Evolutionary conservation across 2,113 vertebrate species (phyloP).

Genomic region (Potamarius usumacintae): DNA sequence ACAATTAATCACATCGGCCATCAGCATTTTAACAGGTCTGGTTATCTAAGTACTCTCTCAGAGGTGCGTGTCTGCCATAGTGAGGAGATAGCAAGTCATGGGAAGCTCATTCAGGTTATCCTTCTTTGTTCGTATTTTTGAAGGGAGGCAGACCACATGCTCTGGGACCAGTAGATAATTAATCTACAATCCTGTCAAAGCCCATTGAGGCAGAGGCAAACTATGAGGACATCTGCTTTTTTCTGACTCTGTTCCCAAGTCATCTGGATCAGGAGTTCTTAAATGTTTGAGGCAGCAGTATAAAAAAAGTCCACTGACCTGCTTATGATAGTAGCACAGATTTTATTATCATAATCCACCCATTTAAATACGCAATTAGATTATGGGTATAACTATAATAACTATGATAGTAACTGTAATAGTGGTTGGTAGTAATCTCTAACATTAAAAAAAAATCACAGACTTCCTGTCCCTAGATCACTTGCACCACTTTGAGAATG

Average conservation of each 20-base stretch:
- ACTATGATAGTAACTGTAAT: neutral
- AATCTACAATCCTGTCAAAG: slow-evolving; percentile 30
- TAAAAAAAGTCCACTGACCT: neutral
- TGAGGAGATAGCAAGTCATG: neutral
- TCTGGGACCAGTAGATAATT: slow-evolving; percentile 37
- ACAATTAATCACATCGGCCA: slow-evolving; percentile 3
- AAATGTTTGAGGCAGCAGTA: neutral
- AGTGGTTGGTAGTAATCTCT: neutral
- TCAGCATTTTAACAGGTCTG: neutral
- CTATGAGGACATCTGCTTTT: slow-evolving; percentile 22
- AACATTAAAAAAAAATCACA: neutral
- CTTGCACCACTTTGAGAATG: neutral
- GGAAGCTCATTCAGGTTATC: slow-evolving; percentile 14
- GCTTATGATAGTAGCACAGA: neutral
- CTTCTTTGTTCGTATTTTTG: slow-evolving; percentile 18
- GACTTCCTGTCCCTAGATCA: neutral
- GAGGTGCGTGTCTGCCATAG: neutral
- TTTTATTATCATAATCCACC: neutral
- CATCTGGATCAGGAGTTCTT: neutral
- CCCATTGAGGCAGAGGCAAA: slow-evolving; percentile 13
- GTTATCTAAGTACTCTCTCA: neutral
- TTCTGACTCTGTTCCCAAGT: neutral
- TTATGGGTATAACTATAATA: neutral
- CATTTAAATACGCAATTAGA: neutral
- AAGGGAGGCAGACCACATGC: slow-evolving; percentile 19